These are phyloP conservation scores for Clepsis dumicolana DNA, from an alignment of 2,888 invertebrate species.

Conservation along the genomic window DNA sequence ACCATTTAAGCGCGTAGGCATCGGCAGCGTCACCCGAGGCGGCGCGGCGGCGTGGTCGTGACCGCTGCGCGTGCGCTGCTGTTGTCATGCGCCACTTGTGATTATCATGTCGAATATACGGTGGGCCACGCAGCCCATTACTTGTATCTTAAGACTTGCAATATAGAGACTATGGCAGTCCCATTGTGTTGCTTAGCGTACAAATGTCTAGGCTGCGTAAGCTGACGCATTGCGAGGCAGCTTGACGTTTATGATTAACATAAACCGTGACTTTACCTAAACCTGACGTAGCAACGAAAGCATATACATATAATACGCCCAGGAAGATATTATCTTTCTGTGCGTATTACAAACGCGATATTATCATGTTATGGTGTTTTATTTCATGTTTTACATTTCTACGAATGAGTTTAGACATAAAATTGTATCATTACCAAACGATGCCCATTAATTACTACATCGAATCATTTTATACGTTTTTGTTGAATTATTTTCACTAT, in stretches of 20 bases:
- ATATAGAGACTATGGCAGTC: slow-evolving; percentile 8
- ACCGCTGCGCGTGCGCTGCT: slow-evolving; percentile 75
- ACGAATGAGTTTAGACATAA: neutral
- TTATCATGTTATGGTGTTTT: neutral
- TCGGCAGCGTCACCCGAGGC: slow-evolving; percentile 68
- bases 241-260: slow-evolving; percentile 15
- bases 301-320: no score
- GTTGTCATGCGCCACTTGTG: slow-evolving; percentile 80
- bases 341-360: neutral
- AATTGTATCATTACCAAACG: neutral
- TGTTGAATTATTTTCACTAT: slow-evolving; percentile 8
- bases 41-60: slow-evolving; percentile 63
- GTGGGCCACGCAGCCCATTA: slow-evolving; percentile 23
- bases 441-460: neutral
- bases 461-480: slow-evolving; percentile 30
- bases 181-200: slow-evolving; percentile 23
- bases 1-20: slow-evolving; percentile 53
- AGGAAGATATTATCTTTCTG: no score
- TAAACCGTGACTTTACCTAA: slow-evolving; percentile 27
- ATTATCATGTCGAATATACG: slow-evolving; percentile 73
- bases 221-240: slow-evolving; percentile 34
- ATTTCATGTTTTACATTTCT: neutral
- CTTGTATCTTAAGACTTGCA: slow-evolving; percentile 10
- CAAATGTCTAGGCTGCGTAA: slow-evolving; percentile 27
- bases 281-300: slow-evolving; percentile 17